Evolutionary conservation across 2,113 vertebrate genomes (phyloP).

Genomic region (Ceyx melanurus): DNA sequence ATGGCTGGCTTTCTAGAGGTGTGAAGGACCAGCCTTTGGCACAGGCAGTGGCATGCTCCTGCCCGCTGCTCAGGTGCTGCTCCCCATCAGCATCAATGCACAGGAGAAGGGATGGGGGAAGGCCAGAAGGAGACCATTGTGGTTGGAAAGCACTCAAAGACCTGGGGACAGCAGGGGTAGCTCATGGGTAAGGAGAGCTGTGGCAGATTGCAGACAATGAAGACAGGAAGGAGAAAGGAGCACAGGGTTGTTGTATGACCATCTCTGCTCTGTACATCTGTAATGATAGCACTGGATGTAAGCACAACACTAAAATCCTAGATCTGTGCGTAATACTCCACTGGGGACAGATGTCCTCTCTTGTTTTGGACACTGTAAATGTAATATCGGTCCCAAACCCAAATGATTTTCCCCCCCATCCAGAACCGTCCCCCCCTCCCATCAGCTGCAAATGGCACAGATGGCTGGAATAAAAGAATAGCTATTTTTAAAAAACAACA

Average conservation of each 20-base stretch:
- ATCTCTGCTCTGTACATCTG: neutral
- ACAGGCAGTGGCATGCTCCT: neutral
- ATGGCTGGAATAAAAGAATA: conserved; percentile 46
- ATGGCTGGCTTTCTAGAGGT: neutral
- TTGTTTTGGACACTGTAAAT: conserved; percentile 46
- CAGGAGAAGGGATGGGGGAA: neutral
- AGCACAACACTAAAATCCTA: conserved; percentile 12
- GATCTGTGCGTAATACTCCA: neutral
- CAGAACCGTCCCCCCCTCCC: neutral
- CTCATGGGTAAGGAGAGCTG: neutral
- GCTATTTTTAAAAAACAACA: conserved; percentile 21
- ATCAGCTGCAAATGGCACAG: conserved; percentile 61
- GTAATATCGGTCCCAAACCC: neutral
- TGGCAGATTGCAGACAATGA: accelerated
- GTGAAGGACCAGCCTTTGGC: neutral
- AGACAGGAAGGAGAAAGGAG: neutral
- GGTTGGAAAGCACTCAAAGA: neutral
- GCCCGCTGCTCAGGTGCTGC: neutral
- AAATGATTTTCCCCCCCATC: neutral
- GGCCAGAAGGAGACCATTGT: neutral
- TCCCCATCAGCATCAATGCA: neutral
- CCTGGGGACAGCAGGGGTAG: neutral
- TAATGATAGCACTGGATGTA: neutral
- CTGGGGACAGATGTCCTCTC: conserved; percentile 52
- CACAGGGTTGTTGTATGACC: neutral